phyloP scores from a whole-genome alignment of 2,888 invertebrate genomes.

The Gymnosoma rotundatum region DNA sequence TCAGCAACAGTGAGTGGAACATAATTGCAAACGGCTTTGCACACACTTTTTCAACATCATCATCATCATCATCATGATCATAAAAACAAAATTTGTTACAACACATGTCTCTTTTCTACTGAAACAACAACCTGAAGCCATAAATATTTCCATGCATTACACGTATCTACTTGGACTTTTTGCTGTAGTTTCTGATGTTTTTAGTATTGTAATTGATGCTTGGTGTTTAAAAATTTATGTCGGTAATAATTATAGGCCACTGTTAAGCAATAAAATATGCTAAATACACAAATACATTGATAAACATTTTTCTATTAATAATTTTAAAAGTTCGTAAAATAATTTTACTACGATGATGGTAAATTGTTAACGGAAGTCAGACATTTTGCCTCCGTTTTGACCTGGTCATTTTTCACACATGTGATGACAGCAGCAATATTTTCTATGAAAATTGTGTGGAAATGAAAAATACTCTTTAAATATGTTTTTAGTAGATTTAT shows the following conservation, averaged over 20 bases:
- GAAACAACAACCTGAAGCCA: slow-evolving; percentile 33
- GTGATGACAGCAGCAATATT: slow-evolving; percentile 45
- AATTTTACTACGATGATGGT: slow-evolving; percentile 13
- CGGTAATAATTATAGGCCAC: slow-evolving; percentile 48
- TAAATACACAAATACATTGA: slow-evolving; percentile 20
- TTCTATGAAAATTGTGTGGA: neutral
- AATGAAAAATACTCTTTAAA: slow-evolving; percentile 10
- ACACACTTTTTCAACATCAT: neutral
- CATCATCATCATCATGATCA: slow-evolving; percentile 3
- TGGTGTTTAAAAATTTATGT: slow-evolving; percentile 12
- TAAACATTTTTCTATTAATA: slow-evolving; percentile 28
- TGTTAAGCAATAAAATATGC: slow-evolving; percentile 47
- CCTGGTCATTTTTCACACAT: slow-evolving; percentile 29
- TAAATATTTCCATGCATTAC: slow-evolving; percentile 36
- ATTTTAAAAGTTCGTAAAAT: slow-evolving; percentile 2
- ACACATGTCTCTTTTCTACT: neutral
- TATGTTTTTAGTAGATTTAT: neutral
- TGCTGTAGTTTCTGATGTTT: neutral
- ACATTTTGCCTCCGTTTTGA: slow-evolving; percentile 42
- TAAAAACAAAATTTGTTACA: slow-evolving; percentile 6
- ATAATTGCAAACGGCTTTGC: slow-evolving; percentile 45
- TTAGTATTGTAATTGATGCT: neutral
- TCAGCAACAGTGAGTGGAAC: slow-evolving; percentile 24
- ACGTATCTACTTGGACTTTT: slow-evolving; percentile 18
- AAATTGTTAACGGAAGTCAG: slow-evolving; percentile 50